Evolutionary conservation across 2,888 invertebrate species (phyloP), one percentile per base, ranked within the genome.

Genomic region (Cantharis flavilabris): DNA sequence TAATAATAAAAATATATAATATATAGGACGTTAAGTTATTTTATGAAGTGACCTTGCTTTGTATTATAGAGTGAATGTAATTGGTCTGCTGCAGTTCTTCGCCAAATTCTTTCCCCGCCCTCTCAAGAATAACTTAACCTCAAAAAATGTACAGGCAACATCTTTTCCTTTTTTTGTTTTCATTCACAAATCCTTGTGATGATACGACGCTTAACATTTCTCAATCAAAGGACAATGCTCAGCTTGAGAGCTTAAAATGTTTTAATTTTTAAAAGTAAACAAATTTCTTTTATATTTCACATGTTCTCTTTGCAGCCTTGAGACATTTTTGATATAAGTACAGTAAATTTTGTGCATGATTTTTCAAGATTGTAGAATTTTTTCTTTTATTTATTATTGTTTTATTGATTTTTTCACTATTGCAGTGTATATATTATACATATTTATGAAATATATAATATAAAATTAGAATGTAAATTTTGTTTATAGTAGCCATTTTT

Each of bases 31-130:
- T 86, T 89, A 90, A 90, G 90, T 91, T 91, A 90, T 90, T 90
- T 90, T 90, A 86, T 90, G 89, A 90, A 91, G 90, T 91, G 90
- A 89, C 90, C 90, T 91, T 91, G 91, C 90, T 91, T 90, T 90
- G 90, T 90, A 90, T 89, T 88, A 90, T 90, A 90, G 88, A 85
- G 84, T 86, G 84, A 23, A 67, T 26, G 65, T 85, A 85, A 86
- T 85, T 84, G 82, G 83, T 86, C 85, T 81, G 84, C 84, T 82
- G 79, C 82, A 77, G 81, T 82, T 81, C 81, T 74, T 49, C 49
- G 49, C 49, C 49, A 49, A 49, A 49, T 49, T 49, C 49, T 49
- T 49, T 49, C n/a, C 49, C n/a, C 49, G 2, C 49, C 49, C 49
- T 49, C 49, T 49, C 49, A 49, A 49, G 49, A 49, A 49, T 49